Base-by-base conservation (phyloP, 2,113 vertebrate species). In the Ardeotis arabs region DNA sequence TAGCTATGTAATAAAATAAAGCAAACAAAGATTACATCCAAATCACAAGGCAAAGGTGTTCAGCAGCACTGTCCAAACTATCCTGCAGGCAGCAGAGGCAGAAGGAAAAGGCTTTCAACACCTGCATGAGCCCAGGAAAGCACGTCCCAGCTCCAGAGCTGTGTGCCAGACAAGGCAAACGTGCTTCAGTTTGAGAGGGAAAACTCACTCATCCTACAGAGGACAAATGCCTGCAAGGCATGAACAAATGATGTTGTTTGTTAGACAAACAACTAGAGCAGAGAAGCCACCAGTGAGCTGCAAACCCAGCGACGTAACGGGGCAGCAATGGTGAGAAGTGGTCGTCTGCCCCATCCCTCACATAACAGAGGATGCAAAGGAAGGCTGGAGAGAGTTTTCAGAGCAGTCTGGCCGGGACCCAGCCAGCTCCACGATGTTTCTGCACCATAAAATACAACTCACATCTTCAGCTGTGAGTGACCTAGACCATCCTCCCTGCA, bases 161-260 rank as follows among this genome's bases (percentile, higher is more conserved):
- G 37, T 0, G 1, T 21, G 33, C 80, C 64, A 37, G 31, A 25
- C 17, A 50, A 4, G 28, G 69, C 2, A 56, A 92, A 69, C 3
- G 4, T 1, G 0, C 59, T 58, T 47, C 50, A 4, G 3, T 28
- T 33, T 4, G 55, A 29, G 44, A 35, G 60, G 37, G 17, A 81
- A 78, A 10, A 12, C n/a, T 1, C 14, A 41, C n/a, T 1, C 14
- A 41, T 25, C 37, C 15, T 2, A 2, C 13, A 56, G 24, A 16
- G 50, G 14, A 49, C 13, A 53, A 37, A 29, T 0, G 5, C 22
- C 49, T 15, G 24, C 0, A 22, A 69, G 41, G 44, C 68, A 41
- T 2, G 24, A 93, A 74, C 16, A 9, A 8, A 33, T 0, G 9
- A 39, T 29, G 35, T 31, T 31, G 39, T 50, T 10, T 31, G 35